These are phyloP conservation scores for Dendrolimus houi DNA, from an alignment of 2,888 invertebrate genomes.

Conservation along the genomic window DNA sequence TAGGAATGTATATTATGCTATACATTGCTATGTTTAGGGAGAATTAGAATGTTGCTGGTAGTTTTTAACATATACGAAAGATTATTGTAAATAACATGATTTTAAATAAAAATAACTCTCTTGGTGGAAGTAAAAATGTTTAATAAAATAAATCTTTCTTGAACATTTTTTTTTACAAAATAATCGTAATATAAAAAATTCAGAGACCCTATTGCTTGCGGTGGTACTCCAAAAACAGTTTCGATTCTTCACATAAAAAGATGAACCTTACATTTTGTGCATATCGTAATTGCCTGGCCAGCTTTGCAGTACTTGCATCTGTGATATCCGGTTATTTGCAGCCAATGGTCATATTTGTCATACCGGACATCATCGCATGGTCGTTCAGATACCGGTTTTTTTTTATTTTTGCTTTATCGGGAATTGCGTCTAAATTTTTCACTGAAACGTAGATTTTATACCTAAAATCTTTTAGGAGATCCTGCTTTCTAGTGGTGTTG, in stretches of 20 bases:
- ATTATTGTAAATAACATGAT: too few species aligned
- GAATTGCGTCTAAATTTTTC: slow-evolving; percentile 4
- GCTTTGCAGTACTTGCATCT: slow-evolving; percentile 16
- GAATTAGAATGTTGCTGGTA: neutral
- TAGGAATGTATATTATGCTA: neutral
- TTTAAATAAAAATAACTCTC: too few species aligned
- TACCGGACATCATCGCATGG: slow-evolving; percentile 13
- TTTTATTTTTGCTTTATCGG: slow-evolving; percentile 8
- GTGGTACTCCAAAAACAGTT: slow-evolving; percentile 12
- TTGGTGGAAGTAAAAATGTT: neutral
- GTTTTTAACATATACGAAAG: neutral
- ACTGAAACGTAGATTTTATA: slow-evolving; percentile 13
- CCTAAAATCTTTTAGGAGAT: slow-evolving; percentile 13
- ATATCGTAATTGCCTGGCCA: slow-evolving; percentile 15
- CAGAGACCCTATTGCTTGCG: neutral
- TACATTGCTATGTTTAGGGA: slow-evolving; percentile 1
- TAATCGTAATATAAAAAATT: too few species aligned
- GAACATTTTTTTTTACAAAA: too few species aligned
- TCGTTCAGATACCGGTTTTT: slow-evolving; percentile 12
- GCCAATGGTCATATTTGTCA: slow-evolving; percentile 15
- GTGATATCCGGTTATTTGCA: slow-evolving; percentile 12
- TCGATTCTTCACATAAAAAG: slow-evolving; percentile 10
- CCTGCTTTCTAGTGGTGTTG: slow-evolving; percentile 10
- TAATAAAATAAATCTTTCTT: too few species aligned
- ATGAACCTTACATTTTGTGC: slow-evolving; percentile 16